A percentile compares a stretch with the other conserved stretches of the same genome.
These are phyloP conservation scores for Limosa lapponica DNA, from an alignment of 2,797 vertebrate species.

Conservation along the genomic window DNA sequence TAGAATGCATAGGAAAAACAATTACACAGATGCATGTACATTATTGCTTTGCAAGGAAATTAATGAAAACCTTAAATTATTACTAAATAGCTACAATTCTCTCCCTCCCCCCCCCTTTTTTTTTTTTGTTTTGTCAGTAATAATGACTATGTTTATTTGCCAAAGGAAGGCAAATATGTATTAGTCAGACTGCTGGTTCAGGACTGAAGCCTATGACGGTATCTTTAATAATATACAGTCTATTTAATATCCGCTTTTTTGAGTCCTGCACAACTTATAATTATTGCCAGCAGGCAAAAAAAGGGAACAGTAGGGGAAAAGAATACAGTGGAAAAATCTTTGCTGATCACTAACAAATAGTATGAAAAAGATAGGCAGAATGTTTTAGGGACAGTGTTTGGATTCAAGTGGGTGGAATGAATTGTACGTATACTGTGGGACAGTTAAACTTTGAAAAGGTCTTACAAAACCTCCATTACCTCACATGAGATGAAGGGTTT, in stretches of 20 bases:
- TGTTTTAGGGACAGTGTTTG: conserved; percentile 19
- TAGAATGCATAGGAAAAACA: conserved; percentile 34
- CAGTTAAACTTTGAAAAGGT: background rate
- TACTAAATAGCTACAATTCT: conserved; percentile 40
- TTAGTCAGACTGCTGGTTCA: conserved; percentile 68
- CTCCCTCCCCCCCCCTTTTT: rapidly evolving
- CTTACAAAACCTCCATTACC: background rate
- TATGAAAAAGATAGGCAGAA: conserved; percentile 51
- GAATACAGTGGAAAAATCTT: conserved; percentile 32
- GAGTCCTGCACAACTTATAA: conserved; percentile 70
- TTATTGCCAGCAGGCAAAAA: conserved; percentile 71
- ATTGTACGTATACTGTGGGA: background rate
- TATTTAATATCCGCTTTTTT: conserved; percentile 77
- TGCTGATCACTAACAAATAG: conserved; percentile 34
- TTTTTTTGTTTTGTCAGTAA: conserved; percentile 19
- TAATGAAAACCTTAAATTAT: conserved; percentile 59
- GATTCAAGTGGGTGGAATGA: conserved; percentile 37
- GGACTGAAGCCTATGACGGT: conserved; percentile 68
- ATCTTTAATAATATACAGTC: conserved; percentile 77
- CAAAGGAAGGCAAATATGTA: conserved; percentile 68
- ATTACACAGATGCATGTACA: conserved; percentile 44
- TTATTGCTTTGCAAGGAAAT: conserved; percentile 35
- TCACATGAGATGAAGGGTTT: background rate
- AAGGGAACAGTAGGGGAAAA: conserved; percentile 2
- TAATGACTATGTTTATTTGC: conserved; percentile 71